A percentile compares a stretch with the other conserved stretches of the same genome.
phyloP scores from a whole-genome alignment of 2,888 invertebrate species.

The Thysanoteuthis rhombus region DNA sequence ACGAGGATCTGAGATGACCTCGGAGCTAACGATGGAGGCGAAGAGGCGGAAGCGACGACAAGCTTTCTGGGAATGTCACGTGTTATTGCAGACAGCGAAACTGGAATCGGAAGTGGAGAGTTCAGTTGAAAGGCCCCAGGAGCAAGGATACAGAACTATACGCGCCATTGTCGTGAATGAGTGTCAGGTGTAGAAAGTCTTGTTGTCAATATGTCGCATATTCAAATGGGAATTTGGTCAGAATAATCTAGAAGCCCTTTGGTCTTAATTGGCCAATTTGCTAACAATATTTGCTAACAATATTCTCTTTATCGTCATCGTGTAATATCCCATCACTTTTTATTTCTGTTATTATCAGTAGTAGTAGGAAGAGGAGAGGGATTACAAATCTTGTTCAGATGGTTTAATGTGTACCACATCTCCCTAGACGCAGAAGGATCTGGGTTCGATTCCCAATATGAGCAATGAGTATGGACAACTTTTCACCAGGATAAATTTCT shows the following conservation, averaged over 20 bases:
- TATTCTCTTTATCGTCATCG: not conserved
- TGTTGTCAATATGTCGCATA: not conserved
- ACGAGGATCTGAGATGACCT: not conserved
- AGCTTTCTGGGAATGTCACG: constrained; percentile 12
- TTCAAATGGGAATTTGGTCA: not conserved
- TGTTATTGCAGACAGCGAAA: not conserved
- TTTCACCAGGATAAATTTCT: no score
- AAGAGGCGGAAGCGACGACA: not conserved
- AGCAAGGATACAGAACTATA: constrained; percentile 12
- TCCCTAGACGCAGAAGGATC: no score
- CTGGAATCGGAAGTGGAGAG: not conserved
- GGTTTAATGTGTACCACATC: no score
- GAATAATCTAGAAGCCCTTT: not conserved
- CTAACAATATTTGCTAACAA: not conserved
- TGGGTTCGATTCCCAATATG: no score
- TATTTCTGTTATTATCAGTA: no score
- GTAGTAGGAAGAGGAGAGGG: no score
- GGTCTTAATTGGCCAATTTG: not conserved
- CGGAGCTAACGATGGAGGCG: not conserved
- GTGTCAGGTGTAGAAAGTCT: not conserved
- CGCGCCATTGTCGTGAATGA: not conserved
- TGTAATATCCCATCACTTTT: not conserved
- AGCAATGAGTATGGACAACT: no score
- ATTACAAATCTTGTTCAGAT: no score
- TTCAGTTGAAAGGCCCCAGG: not conserved